A percentile compares a stretch with the other conserved stretches of the same genome.
Conservation (phyloP, 37 sponge, comb jelly and placozoan genomes). For the Bolinopsis microptera region DNA sequence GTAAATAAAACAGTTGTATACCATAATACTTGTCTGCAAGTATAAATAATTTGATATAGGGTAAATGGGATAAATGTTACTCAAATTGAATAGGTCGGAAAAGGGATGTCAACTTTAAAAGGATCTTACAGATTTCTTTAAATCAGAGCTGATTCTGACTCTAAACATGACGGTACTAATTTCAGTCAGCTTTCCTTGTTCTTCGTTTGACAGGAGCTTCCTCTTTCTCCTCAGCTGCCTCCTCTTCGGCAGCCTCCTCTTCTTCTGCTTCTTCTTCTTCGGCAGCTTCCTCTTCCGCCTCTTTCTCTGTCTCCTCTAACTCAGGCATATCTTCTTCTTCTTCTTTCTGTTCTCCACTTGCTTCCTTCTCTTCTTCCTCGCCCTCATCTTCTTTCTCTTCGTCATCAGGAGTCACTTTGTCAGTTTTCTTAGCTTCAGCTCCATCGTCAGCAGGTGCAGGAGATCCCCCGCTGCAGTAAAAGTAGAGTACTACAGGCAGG, state of each 20-base stretch:
- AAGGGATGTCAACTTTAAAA: no score
- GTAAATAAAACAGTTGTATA: no score
- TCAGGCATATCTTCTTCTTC: not conserved
- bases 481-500: constrained; percentile 76
- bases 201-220: not conserved
- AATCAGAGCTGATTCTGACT: no score
- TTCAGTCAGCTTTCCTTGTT: constrained; percentile 31
- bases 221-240: not conserved
- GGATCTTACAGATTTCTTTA: no score
- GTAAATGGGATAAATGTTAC: not conserved
- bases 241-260: constrained; percentile 37
- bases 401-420: constrained; percentile 44
- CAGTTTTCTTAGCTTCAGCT: constrained; percentile 44
- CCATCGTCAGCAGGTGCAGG: not conserved
- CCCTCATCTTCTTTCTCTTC: not conserved
- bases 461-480: constrained; percentile 3
- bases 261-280: not conserved
- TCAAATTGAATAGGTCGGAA: no score
- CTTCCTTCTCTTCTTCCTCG: not conserved
- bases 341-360: not conserved
- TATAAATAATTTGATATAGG: not conserved
- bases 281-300: not conserved
- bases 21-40: not conserved
- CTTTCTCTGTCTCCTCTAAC: not conserved
- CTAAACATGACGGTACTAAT: no score